These are phyloP conservation scores for Noctua janthe DNA, from an alignment of 2,888 invertebrate genomes.

Conservation along the genomic window DNA sequence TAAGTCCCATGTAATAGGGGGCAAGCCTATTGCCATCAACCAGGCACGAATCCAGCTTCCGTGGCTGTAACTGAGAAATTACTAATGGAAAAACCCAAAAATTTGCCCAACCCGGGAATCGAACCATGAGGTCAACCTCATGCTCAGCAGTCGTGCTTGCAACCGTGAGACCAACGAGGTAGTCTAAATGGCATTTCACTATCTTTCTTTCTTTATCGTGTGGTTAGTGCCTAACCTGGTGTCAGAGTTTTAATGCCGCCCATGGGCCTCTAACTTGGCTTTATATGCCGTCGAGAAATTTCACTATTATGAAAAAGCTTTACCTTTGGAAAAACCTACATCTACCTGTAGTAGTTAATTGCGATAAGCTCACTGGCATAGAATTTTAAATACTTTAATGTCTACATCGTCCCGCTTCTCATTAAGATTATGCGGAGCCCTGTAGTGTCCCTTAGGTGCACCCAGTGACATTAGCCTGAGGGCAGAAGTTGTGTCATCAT, in stretches of 20 bases:
- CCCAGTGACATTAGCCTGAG: conserved; percentile 45
- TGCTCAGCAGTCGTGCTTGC: not conserved
- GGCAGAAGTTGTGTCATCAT: conserved; percentile 53
- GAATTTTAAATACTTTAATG: conserved; percentile 6
- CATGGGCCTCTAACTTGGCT: too few relatives aligned
- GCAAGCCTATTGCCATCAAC: not conserved
- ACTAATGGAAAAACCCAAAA: not conserved
- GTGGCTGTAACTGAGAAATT: not conserved
- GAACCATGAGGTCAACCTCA: too few relatives aligned
- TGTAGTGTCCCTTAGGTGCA: conserved; percentile 47
- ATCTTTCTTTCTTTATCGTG: too few relatives aligned
- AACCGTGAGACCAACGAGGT: not conserved
- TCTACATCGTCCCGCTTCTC: conserved; percentile 18
- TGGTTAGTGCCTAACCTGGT: too few relatives aligned
- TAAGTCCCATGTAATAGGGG: not conserved
- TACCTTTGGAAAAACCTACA: not conserved
- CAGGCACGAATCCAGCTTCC: not conserved
- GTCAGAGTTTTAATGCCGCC: too few relatives aligned
- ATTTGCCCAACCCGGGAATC: not conserved
- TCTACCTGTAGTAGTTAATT: not conserved
- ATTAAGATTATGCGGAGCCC: conserved; percentile 35
- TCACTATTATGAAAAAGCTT: not conserved
- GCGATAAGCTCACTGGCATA: not conserved
- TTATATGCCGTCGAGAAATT: not conserved
- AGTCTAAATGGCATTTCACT: too few relatives aligned